Evolutionary conservation across 2,888 invertebrate genomes (phyloP).

Genomic region (Augiades crinisus): DNA sequence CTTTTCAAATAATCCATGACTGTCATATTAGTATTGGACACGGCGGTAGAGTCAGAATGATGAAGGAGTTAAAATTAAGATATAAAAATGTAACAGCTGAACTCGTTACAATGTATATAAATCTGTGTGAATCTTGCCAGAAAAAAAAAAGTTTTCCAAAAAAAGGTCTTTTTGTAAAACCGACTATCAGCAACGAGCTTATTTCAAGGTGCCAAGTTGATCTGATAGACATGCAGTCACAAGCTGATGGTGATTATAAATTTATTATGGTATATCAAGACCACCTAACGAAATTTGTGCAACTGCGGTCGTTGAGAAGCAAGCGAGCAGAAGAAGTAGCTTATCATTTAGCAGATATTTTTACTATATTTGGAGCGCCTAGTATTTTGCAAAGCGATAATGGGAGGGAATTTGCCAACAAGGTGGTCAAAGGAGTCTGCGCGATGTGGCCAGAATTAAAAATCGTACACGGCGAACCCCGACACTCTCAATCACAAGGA

Average conservation of each 20-base stretch:
- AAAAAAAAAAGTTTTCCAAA: no score
- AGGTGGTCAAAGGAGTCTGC: not conserved
- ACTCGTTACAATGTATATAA: no score
- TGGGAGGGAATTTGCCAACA: not conserved
- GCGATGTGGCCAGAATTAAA: not conserved
- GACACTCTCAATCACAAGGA: constrained; percentile 2
- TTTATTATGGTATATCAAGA: constrained; percentile 2
- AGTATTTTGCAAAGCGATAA: not conserved
- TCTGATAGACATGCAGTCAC: not conserved
- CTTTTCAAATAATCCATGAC: no score
- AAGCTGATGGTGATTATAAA: not conserved
- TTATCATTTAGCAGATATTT: not conserved
- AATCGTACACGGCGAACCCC: not conserved
- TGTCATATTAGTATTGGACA: no score
- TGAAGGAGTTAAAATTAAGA: no score
- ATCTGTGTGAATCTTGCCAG: no score
- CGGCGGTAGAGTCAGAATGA: no score
- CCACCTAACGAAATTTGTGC: not conserved
- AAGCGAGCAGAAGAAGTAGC: constrained; percentile 4
- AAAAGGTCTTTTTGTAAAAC: no score
- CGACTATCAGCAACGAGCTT: no score
- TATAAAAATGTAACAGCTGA: no score
- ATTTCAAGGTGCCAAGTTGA: not conserved
- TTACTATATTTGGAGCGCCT: not conserved
- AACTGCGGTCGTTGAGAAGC: not conserved